Conservation (phyloP, 2,888 invertebrate genomes). For the Stenichneumon culpator region DNA sequence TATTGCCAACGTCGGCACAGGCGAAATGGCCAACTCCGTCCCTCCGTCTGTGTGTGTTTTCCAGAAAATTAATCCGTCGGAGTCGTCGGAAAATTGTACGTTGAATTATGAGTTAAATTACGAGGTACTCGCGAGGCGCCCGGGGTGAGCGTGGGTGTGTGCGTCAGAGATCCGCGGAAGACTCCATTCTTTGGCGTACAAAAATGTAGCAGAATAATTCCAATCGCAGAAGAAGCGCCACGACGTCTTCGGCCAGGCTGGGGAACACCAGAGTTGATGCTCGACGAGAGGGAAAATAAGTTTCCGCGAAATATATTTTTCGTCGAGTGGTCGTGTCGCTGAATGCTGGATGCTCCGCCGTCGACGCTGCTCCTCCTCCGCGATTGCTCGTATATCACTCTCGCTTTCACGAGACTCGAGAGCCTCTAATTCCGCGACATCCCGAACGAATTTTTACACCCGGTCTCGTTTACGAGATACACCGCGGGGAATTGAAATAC, state of each 20-base stretch:
- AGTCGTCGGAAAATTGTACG: constrained; percentile 58
- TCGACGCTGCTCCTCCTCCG: neutral
- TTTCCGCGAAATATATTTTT: constrained; percentile 47
- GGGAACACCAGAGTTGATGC: neutral
- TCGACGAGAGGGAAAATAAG: constrained; percentile 48
- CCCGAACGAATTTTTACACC: constrained; percentile 28
- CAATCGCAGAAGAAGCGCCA: constrained; percentile 40
- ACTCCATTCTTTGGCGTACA: constrained; percentile 13
- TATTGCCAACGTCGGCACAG: constrained; percentile 61
- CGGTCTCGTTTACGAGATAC: constrained; percentile 32
- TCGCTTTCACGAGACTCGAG: constrained; percentile 28
- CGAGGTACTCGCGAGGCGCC: constrained; percentile 30
- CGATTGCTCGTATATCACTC: constrained; percentile 60
- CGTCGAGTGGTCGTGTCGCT: constrained; percentile 37
- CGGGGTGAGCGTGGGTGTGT: neutral
- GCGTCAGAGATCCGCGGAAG: constrained; percentile 7
- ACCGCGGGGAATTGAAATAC: constrained; percentile 36
- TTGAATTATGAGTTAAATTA: constrained; percentile 65
- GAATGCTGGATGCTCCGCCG: neutral
- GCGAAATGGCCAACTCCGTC: constrained; percentile 51
- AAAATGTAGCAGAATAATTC: constrained; percentile 61
- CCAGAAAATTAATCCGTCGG: constrained; percentile 71
- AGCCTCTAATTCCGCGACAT: constrained; percentile 57
- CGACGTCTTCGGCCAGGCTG: constrained; percentile 14
- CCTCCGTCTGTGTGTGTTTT: constrained; percentile 56